These are phyloP conservation scores for Rhipidura dahli DNA, from an alignment of 2,113 vertebrate genomes.

Conservation along the genomic window DNA sequence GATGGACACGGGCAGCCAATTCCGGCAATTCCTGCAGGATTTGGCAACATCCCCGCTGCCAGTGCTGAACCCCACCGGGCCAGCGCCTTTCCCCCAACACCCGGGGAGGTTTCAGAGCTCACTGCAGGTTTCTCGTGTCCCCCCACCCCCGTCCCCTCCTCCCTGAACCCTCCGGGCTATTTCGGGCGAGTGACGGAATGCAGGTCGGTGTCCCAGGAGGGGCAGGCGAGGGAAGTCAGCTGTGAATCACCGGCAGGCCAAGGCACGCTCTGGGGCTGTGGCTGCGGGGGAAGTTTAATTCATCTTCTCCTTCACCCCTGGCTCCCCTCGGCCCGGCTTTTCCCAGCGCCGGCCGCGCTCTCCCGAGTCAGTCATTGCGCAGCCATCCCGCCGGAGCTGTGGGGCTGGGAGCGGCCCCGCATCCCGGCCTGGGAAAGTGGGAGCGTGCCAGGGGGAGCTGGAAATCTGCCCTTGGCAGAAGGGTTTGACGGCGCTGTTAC, in stretches of 20 bases:
- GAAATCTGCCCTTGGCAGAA: slow-evolving; percentile 41
- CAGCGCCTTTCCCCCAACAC: not conserved
- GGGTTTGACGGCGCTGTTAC: slow-evolving; percentile 17
- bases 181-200: slow-evolving; percentile 5
- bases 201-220: slow-evolving; percentile 25
- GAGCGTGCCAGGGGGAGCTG: slow-evolving; percentile 39
- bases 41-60: not conserved
- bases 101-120: not conserved
- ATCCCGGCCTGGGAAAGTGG: slow-evolving; percentile 59
- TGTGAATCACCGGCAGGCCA: slow-evolving; percentile 53
- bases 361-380: slow-evolving; percentile 52
- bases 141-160: not conserved
- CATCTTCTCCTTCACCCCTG: slow-evolving; percentile 50
- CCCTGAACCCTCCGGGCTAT: not conserved
- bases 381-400: slow-evolving; percentile 67
- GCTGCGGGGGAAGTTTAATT: slow-evolving; percentile 47
- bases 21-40: not conserved
- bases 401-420: slow-evolving; percentile 58
- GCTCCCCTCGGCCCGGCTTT: slow-evolving; percentile 54
- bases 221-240: slow-evolving; percentile 43
- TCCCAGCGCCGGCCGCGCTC: slow-evolving; percentile 38
- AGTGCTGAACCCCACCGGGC: accelerated
- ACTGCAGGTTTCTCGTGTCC: accelerated
- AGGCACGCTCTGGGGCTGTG: slow-evolving; percentile 51
- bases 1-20: accelerated